Percentiles rank a stretch among this genome's conserved stretches.
These are phyloP conservation scores for Sinella curviseta DNA, from an alignment of 1,140 invertebrate genomes.

Conservation along the genomic window DNA sequence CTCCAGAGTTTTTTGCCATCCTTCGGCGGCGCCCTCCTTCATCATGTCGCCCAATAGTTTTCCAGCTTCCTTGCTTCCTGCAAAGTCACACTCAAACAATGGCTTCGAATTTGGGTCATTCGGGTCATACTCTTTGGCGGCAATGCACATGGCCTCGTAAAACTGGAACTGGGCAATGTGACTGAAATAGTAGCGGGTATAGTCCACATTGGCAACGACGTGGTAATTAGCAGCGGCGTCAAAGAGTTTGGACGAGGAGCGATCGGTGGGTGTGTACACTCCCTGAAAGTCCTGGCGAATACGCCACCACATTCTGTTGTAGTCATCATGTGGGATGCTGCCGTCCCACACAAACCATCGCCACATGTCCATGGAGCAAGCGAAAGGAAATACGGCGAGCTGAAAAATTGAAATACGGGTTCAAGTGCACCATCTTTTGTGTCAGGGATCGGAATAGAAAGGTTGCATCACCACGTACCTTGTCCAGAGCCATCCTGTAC, in stretches of 20 bases:
- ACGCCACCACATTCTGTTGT: constrained; percentile 59
- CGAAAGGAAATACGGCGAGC: no score
- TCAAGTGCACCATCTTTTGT: no score
- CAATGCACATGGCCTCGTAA: constrained; percentile 56
- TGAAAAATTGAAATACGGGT: no score
- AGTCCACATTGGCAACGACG: no score
- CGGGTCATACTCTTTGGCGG: constrained; percentile 50
- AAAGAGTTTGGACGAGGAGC: constrained; percentile 50
- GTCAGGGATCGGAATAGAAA: no score
- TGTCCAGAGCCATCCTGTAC: constrained; percentile 59
- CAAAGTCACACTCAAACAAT: constrained; percentile 57
- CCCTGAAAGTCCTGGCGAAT: constrained; percentile 56
- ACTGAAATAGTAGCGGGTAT: no score
- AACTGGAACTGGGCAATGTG: constrained; percentile 53
- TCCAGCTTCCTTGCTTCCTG: constrained; percentile 56
- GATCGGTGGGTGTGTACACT: constrained; percentile 53
- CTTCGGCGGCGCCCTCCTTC: no score
- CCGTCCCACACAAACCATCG: no score
- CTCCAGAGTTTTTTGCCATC: no score
- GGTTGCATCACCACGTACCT: no score
- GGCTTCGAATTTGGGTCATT: constrained; percentile 49
- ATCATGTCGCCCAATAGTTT: constrained; percentile 50
- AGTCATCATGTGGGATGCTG: constrained; percentile 50
- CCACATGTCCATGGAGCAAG: no score
- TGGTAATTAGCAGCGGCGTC: constrained; percentile 59